A percentile compares a stretch with the other conserved stretches of the same genome.
Conservation (phyloP, 2,888 invertebrate species). For the Cremastinae sp. region DNA sequence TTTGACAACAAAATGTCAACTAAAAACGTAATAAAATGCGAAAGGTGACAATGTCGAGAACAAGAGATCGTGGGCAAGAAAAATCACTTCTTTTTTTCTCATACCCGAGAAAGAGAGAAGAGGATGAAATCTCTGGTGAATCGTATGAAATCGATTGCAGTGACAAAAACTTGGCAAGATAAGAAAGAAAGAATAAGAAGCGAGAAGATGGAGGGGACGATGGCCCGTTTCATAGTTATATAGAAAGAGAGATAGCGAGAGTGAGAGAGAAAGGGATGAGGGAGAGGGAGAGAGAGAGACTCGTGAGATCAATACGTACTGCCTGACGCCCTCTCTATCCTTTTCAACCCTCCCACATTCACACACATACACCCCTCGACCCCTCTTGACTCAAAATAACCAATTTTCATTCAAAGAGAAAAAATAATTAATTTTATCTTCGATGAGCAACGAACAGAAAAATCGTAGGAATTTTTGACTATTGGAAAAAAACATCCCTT, state of each 20-base stretch:
- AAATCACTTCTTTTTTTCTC: not conserved
- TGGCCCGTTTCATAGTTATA: conserved; percentile 17
- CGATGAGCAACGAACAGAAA: too few species aligned
- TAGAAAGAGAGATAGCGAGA: conserved; percentile 8
- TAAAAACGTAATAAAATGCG: too few species aligned
- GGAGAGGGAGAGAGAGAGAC: conserved; percentile 59
- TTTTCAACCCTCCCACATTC: conserved; percentile 45
- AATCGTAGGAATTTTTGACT: too few species aligned
- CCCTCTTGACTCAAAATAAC: conserved; percentile 1
- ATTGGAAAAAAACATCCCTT: too few species aligned
- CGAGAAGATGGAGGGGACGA: conserved; percentile 7
- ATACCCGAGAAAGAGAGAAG: not conserved
- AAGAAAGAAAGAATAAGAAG: conserved; percentile 23
- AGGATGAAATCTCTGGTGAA: not conserved
- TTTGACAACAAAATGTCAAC: too few species aligned
- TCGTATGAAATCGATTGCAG: conserved; percentile 12
- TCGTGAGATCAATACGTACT: conserved; percentile 73
- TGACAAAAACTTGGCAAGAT: conserved; percentile 22
- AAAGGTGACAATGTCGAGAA: too few species aligned
- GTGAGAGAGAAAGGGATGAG: conserved; percentile 17
- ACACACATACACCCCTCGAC: conserved; percentile 33
- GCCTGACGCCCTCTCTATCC: conserved; percentile 59
- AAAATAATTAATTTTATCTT: too few species aligned
- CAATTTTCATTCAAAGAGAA: not conserved
- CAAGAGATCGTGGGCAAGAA: not conserved